Evolutionary conservation across 2,113 vertebrate genomes (phyloP).

Genomic region (Noctilio leporinus): DNA sequence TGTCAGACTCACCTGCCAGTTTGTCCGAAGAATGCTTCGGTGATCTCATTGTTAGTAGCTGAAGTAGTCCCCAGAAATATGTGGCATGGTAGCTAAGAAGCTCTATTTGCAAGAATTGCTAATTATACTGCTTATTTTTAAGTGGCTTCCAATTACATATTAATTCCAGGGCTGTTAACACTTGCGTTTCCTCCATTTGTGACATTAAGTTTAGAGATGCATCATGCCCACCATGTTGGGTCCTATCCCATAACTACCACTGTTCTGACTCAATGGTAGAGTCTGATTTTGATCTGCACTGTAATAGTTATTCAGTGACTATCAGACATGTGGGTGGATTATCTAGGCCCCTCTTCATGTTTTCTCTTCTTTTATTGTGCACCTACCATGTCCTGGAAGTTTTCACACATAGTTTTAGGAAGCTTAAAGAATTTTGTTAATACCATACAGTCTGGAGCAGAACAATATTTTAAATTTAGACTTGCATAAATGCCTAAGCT

Average conservation of each 20-base stretch:
- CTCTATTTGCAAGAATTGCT: not conserved
- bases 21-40: not conserved
- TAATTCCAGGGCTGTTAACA: not conserved
- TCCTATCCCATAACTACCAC: not conserved
- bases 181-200: constrained; percentile 9
- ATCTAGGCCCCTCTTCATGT: not conserved
- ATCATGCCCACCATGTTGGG: not conserved
- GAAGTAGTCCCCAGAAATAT: not conserved
- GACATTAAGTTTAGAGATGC: not conserved
- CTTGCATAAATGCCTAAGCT: not conserved
- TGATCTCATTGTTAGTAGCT: not conserved
- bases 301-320: not conserved
- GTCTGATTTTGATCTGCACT: not conserved
- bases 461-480: not conserved
- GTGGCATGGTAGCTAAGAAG: not conserved
- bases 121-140: not conserved
- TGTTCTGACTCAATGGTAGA: not conserved
- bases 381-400: not conserved
- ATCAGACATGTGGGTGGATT: not conserved
- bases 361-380: not conserved
- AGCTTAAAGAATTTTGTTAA: not conserved
- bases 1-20: constrained; percentile 12
- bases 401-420: not conserved
- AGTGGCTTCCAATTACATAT: not conserved
- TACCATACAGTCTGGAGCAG: not conserved